phyloP scores from a whole-genome alignment of 1,140 invertebrate genomes.

The Drosophila neocordata region DNA sequence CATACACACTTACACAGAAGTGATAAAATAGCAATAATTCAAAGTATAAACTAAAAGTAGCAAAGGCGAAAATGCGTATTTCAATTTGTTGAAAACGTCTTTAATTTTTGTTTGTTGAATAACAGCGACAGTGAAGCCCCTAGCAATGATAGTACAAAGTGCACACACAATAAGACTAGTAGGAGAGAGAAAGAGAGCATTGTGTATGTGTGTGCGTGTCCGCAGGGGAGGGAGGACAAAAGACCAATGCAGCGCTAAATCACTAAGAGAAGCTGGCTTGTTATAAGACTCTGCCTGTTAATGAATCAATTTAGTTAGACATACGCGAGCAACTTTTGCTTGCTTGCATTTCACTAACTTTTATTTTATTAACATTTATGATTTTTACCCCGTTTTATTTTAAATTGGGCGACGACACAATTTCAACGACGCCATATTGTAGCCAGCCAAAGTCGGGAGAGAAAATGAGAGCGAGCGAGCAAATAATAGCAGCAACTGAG shows the following conservation, averaged over 20 bases:
- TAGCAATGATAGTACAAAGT: slow-evolving; percentile 46
- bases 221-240: slow-evolving; percentile 20
- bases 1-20: neutral
- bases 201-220: too few relatives aligned
- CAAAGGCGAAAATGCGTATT: slow-evolving; percentile 50
- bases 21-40: slow-evolving; percentile 40
- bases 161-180: slow-evolving; percentile 48
- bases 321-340: slow-evolving; percentile 23
- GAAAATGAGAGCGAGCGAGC: neutral
- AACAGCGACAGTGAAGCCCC: slow-evolving; percentile 28
- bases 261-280: slow-evolving; percentile 1
- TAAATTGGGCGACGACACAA: slow-evolving; percentile 69
- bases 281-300: slow-evolving; percentile 11
- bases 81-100: slow-evolving; percentile 26
- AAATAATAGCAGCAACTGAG: slow-evolving; percentile 5
- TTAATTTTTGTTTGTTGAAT: slow-evolving; percentile 37
- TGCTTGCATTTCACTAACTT: slow-evolving; percentile 29
- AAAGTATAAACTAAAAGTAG: slow-evolving; percentile 33
- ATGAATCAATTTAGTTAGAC: slow-evolving; percentile 18
- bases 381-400: slow-evolving; percentile 42
- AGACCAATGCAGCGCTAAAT: slow-evolving; percentile 45
- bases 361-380: slow-evolving; percentile 44
- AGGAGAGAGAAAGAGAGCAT: neutral
- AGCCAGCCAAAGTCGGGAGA: slow-evolving; percentile 25
- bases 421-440: slow-evolving; percentile 76